A percentile compares a stretch with the other conserved stretches of the same genome.
These are phyloP conservation scores for Rhabdophis nuchalis DNA, from an alignment of 2,797 vertebrate genomes.

Conservation along the genomic window DNA sequence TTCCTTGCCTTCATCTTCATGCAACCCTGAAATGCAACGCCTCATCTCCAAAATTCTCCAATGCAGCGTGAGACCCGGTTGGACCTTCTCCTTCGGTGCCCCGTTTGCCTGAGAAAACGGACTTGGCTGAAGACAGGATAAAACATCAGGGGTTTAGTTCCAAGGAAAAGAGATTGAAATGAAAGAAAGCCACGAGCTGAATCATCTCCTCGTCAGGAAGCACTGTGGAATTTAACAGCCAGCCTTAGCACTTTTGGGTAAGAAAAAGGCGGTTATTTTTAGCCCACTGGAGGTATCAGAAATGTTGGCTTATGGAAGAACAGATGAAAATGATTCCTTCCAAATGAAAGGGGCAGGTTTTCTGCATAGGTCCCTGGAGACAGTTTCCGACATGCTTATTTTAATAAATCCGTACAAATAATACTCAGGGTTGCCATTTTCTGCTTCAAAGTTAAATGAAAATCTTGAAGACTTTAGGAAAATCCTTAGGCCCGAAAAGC, in stretches of 20 bases:
- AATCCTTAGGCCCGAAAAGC: no score
- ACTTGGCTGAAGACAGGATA: constrained; percentile 11
- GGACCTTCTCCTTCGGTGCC: constrained; percentile 17
- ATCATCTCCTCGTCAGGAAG: constrained; percentile 32
- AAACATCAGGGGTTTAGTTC: constrained; percentile 27
- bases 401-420: neutral
- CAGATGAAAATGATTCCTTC: constrained; percentile 33
- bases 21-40: constrained; percentile 11
- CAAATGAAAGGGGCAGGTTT: constrained; percentile 14
- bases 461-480: neutral
- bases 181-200: constrained; percentile 18
- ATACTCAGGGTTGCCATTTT: neutral
- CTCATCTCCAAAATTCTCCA: neutral
- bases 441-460: neutral
- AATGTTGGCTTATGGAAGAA: constrained; percentile 30
- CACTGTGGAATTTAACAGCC: constrained; percentile 29
- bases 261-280: constrained; percentile 46
- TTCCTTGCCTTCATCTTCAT: neutral
- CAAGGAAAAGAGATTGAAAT: constrained; percentile 48
- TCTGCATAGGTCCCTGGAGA: constrained; percentile 23
- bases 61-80: neutral
- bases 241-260: neutral
- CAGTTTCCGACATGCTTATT: constrained; percentile 31
- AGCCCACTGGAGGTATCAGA: constrained; percentile 40
- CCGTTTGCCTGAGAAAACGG: neutral